Evolutionary conservation across 92 coral and sea anemone genomes (phyloP).

Genomic region (Siderastrea siderea): DNA sequence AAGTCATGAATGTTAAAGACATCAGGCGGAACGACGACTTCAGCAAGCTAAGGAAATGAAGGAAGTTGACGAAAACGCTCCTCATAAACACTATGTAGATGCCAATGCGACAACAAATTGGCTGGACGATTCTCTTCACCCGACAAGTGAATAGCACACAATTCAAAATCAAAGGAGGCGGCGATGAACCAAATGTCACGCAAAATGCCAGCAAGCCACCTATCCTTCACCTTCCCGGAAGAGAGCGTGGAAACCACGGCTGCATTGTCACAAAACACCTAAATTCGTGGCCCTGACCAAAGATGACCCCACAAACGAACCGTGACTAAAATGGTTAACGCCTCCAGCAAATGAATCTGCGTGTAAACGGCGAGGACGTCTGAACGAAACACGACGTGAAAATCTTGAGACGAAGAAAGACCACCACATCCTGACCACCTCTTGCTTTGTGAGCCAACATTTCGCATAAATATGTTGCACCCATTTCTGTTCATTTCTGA

Average conservation of each 20-base stretch:
- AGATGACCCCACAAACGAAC: no score
- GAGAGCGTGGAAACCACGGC: not conserved
- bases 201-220: not conserved
- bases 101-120: slow-evolving; percentile 20
- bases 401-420: slow-evolving; percentile 24
- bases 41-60: not conserved
- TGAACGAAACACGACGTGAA: not conserved
- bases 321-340: no score
- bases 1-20: not conserved
- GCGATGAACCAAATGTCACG: no score
- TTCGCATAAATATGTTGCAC: not conserved
- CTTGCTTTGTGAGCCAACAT: slow-evolving; percentile 1
- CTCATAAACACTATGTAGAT: slow-evolving; percentile 2
- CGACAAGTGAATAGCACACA: not conserved
- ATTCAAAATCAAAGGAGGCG: no score
- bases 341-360: not conserved
- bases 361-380: not conserved
- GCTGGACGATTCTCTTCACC: slow-evolving; percentile 21
- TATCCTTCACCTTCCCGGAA: slow-evolving; percentile 3
- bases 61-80: not conserved
- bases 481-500: not conserved
- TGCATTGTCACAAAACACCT: no score
- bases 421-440: not conserved
- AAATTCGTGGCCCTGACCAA: no score
- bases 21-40: not conserved